These are phyloP conservation scores for Chrysolina oricalcia DNA, from an alignment of 2,888 invertebrate species.

Conservation along the genomic window DNA sequence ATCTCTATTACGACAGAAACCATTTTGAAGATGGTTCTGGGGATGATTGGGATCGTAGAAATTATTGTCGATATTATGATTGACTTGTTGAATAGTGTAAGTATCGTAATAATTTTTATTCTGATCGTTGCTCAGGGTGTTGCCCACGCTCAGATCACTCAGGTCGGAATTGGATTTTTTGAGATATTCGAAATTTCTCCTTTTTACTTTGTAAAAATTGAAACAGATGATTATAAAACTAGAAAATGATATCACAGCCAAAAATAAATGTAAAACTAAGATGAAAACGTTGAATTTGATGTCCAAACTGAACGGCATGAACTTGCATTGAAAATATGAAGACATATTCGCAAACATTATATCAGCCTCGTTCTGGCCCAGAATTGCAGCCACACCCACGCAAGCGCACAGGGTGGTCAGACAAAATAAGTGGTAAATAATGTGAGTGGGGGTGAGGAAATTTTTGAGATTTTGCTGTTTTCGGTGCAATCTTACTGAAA, in stretches of 20 bases:
- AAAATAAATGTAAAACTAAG: slow-evolving; percentile 72
- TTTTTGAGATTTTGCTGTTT: slow-evolving; percentile 67
- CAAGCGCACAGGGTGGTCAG: slow-evolving; percentile 73
- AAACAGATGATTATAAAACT: slow-evolving; percentile 70
- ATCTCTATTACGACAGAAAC: slow-evolving; percentile 55
- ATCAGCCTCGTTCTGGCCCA: slow-evolving; percentile 66
- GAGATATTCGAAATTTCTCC: slow-evolving; percentile 66
- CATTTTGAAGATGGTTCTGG: slow-evolving; percentile 43
- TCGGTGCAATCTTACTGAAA: slow-evolving; percentile 67
- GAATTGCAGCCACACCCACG: slow-evolving; percentile 74
- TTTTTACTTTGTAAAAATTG: slow-evolving; percentile 63
- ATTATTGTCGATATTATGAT: slow-evolving; percentile 51
- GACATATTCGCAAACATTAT: slow-evolving; percentile 35
- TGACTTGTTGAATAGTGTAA: slow-evolving; percentile 63
- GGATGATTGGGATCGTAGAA: slow-evolving; percentile 44
- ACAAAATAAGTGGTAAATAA: slow-evolving; percentile 73
- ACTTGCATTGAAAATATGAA: slow-evolving; percentile 65
- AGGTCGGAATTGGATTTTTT: slow-evolving; percentile 70
- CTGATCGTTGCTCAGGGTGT: slow-evolving; percentile 58
- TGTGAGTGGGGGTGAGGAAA: slow-evolving; percentile 70
- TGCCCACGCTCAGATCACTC: slow-evolving; percentile 66
- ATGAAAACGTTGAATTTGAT: slow-evolving; percentile 73
- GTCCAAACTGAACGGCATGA: slow-evolving; percentile 73
- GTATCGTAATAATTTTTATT: slow-evolving; percentile 66
- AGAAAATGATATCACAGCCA: slow-evolving; percentile 72